These are phyloP conservation scores for Coleophora flavipennella DNA, from an alignment of 2,888 invertebrate genomes.

Conservation along the genomic window DNA sequence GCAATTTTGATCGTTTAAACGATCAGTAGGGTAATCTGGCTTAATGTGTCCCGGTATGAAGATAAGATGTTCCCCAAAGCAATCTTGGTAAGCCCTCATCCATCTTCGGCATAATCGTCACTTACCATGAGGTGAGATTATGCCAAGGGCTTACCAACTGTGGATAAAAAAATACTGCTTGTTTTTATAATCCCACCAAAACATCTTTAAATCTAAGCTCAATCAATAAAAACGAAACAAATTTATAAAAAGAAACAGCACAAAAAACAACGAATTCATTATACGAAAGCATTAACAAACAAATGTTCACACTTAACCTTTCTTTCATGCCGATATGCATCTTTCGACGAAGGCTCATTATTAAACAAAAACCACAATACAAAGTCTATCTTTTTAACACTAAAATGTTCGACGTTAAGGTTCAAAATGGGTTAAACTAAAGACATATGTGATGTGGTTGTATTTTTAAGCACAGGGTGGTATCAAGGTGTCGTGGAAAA, in stretches of 20 bases:
- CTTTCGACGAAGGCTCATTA: conserved; percentile 63
- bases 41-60: too few relatives aligned
- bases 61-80: too few relatives aligned
- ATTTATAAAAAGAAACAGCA: conserved; percentile 48
- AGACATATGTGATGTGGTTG: conserved; percentile 10
- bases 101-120: too few relatives aligned
- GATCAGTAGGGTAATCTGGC: too few relatives aligned
- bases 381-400: too few relatives aligned
- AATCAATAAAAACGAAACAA: conserved; percentile 53
- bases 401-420: conserved; percentile 12
- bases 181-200: too few relatives aligned
- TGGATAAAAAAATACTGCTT: too few relatives aligned
- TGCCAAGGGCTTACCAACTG: too few relatives aligned
- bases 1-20: too few relatives aligned
- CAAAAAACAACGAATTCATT: conserved; percentile 60
- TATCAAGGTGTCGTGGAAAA: conserved; percentile 68
- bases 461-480: conserved; percentile 48
- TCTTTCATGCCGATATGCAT: conserved; percentile 62
- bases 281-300: conserved; percentile 67
- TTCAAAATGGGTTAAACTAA: conserved; percentile 17
- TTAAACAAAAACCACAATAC: conserved; percentile 31
- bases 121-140: too few relatives aligned
- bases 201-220: conserved; percentile 27
- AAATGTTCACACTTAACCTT: conserved; percentile 72
- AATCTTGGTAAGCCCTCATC: too few relatives aligned